Conservation (phyloP, 2,797 vertebrate genomes). For the Characodon lateralis region DNA sequence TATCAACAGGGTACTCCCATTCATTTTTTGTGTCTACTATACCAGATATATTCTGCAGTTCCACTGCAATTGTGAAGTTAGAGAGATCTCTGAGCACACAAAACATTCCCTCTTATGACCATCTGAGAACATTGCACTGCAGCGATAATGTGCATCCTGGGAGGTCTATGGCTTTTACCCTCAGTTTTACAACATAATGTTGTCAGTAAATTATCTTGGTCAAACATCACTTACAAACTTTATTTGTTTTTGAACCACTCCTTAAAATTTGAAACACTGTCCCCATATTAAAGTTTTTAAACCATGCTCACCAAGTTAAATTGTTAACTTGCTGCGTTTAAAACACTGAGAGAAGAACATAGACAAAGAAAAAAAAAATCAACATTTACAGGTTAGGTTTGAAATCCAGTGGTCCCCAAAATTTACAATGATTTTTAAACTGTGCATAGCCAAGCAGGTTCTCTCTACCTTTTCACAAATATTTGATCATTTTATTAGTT, state of each 20-base stretch:
- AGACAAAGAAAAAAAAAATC: constrained; percentile 30
- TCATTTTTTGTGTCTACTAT: constrained; percentile 37
- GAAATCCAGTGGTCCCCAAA: constrained; percentile 39
- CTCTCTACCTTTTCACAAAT: constrained; percentile 32
- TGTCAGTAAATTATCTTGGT: constrained; percentile 56
- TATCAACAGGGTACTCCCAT: constrained; percentile 36
- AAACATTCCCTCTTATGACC: constrained; percentile 31
- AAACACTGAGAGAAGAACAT: constrained; percentile 36
- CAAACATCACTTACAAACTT: constrained; percentile 63
- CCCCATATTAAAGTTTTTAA: constrained; percentile 37
- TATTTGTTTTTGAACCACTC: constrained; percentile 50
- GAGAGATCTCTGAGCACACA: constrained; percentile 43
- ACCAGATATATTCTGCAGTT: constrained; percentile 49
- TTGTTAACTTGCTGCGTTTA: constrained; percentile 44
- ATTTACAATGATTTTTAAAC: constrained; percentile 46
- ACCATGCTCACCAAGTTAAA: constrained; percentile 45
- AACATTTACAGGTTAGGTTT: constrained; percentile 37
- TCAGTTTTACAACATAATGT: constrained; percentile 49
- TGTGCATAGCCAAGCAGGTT: constrained; percentile 24
- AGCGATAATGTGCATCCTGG: constrained; percentile 44
- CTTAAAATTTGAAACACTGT: constrained; percentile 41
- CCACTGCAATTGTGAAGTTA: constrained; percentile 35
- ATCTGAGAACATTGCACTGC: constrained; percentile 29
- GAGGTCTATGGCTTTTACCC: constrained; percentile 60
- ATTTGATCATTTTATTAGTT: constrained; percentile 77